A percentile compares a stretch with the other conserved stretches of the same genome.
phyloP scores from a whole-genome alignment of 2,888 invertebrate genomes.

The Ophioninae sp. region DNA sequence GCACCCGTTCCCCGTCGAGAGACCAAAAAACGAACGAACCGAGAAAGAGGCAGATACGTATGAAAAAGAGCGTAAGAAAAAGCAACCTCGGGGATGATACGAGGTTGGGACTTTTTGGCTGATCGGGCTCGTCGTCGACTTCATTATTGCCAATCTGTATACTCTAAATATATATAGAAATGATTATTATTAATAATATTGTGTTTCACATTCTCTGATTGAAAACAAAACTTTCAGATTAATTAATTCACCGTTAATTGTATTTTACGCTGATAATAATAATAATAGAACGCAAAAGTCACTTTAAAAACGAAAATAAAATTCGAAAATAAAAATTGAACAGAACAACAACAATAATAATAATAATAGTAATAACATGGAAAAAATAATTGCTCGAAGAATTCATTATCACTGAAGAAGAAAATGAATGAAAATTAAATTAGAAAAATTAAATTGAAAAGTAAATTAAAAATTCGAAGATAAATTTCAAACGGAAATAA shows the following conservation, averaged over 20 bases:
- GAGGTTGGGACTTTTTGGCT: neutral
- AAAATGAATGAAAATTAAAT: neutral
- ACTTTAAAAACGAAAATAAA: neutral
- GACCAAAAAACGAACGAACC: constrained; percentile 7
- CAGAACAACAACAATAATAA: neutral
- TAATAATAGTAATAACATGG: neutral
- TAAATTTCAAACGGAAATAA: too few relatives aligned
- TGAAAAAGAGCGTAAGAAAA: neutral
- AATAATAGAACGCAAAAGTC: too few relatives aligned
- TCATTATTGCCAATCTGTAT: neutral
- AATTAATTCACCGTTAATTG: too few relatives aligned
- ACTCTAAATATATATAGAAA: neutral
- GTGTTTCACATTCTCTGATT: too few relatives aligned
- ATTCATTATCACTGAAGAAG: neutral
- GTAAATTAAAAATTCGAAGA: too few relatives aligned
- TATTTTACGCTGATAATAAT: too few relatives aligned
- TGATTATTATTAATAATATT: neutral
- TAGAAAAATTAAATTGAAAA: too few relatives aligned
- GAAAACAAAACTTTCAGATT: too few relatives aligned
- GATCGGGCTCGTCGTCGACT: neutral
- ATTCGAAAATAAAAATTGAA: neutral
- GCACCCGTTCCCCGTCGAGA: constrained; percentile 21
- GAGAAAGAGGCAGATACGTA: neutral
- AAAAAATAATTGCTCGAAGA: neutral
- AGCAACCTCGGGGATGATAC: neutral